phyloP scores from a whole-genome alignment of 2,113 vertebrate species.

The Pterocles orientalis region DNA sequence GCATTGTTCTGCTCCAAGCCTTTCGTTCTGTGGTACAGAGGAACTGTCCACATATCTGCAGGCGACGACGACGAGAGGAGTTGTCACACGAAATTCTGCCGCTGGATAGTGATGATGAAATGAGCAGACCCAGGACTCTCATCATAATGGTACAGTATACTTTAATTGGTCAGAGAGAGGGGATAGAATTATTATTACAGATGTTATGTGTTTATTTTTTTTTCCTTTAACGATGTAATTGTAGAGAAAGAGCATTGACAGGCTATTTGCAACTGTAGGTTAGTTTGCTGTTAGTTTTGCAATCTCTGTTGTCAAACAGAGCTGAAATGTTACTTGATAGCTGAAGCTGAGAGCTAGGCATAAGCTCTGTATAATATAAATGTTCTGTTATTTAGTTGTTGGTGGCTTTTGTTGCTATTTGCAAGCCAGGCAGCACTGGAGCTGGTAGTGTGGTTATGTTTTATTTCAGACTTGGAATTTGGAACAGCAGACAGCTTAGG shows the following conservation, averaged over 20 bases:
- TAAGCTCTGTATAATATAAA: not conserved
- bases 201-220: not conserved
- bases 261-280: not conserved
- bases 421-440: not conserved
- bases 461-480: slow-evolving; percentile 42
- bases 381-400: not conserved
- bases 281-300: not conserved
- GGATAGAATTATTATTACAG: slow-evolving; percentile 12
- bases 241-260: not conserved
- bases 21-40: slow-evolving; percentile 92
- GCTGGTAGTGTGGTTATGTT: not conserved
- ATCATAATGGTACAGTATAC: slow-evolving; percentile 89
- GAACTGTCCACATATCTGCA: slow-evolving; percentile 92
- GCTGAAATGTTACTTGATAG: slow-evolving; percentile 1
- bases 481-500: slow-evolving; percentile 24
- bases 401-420: not conserved
- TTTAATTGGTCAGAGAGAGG: not conserved
- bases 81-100: slow-evolving; percentile 88
- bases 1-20: slow-evolving; percentile 90
- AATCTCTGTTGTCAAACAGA: not conserved
- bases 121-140: slow-evolving; percentile 88
- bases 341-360: not conserved
- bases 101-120: slow-evolving; percentile 85
- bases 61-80: slow-evolving; percentile 84
- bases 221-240: not conserved